phyloP scores from a whole-genome alignment of 2,113 vertebrate genomes.

The Promerops cafer region DNA sequence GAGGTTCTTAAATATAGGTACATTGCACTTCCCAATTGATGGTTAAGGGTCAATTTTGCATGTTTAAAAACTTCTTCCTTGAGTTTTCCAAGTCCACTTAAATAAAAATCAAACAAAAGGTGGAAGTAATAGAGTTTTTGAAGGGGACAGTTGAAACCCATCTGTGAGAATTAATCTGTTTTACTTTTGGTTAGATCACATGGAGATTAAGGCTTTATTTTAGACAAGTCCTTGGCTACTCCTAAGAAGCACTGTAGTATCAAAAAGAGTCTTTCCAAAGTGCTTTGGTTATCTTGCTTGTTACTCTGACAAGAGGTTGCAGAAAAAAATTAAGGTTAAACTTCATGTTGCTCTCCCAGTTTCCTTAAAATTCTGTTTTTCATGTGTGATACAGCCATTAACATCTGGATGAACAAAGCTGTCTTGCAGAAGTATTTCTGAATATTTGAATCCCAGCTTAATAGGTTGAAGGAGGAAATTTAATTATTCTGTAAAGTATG shows the following conservation, averaged over 20 bases:
- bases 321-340: neutral
- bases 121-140: neutral
- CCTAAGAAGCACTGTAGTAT: neutral
- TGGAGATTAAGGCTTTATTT: neutral
- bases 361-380: neutral
- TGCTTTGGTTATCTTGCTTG: neutral
- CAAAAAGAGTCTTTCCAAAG: neutral
- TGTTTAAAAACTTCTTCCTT: neutral
- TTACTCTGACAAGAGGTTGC: neutral
- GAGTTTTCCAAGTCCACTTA: neutral
- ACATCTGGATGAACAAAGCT: neutral
- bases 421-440: neutral
- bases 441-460: neutral
- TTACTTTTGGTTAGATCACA: neutral
- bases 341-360: neutral
- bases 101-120: neutral
- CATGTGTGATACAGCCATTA: neutral
- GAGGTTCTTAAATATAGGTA: neutral
- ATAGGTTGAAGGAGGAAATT: neutral
- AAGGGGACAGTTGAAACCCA: neutral
- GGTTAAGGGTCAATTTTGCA: neutral
- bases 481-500: neutral
- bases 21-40: neutral
- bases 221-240: neutral
- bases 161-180: neutral